Evolutionary conservation across 2,888 invertebrate genomes (phyloP), one percentile per base, ranked within the genome.

Genomic region (Pterobdella sp.): DNA sequence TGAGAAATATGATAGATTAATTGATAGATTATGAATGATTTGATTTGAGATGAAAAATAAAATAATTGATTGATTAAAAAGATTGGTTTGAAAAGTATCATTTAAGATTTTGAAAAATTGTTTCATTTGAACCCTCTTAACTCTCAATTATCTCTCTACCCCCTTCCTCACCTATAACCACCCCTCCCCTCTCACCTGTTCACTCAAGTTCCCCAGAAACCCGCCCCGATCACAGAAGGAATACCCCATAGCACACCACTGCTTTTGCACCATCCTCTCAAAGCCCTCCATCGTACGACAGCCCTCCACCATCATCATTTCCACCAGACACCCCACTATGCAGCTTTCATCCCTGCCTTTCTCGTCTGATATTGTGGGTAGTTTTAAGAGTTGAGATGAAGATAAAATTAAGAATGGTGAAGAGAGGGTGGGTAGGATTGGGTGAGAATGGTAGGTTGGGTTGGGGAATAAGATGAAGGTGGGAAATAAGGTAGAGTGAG

Each of bases 171-270:
- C 26, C 63, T 14, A 63, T 14, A 63, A 14, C 31, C n/a, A 4
- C 42, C 18, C 52, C 60, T 22, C 60, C 10, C 63, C 65, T 32
- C 32, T n/a, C 32, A 35, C 72, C 72, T 68, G 49, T 26, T 80
- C 79, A 7, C 73, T 68, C 1, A 74, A 77, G 22, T 74, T 72
- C 68, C 76, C 76, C 29, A 84, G 76, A 22, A 83, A 79, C 3
- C 81, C 81, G 31, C 81, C 79, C 68, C 86, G 78, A 56, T 79
- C 88, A 80, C 88, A 88, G 84, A 93, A 93, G 0, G 92, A 93
- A 84, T 96, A 95, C 35, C 94, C 94, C 76, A 94, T 86, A 0
- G 91, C 90, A 1, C 95, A 87, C 95, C 96, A 97, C 82, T 96
- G 95, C 82, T 94, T 93, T 84, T 95, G 94, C 72, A 96, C 86